Evolutionary conservation across 2,113 vertebrate genomes (phyloP).

Genomic region (Pleuronectes platessa): DNA sequence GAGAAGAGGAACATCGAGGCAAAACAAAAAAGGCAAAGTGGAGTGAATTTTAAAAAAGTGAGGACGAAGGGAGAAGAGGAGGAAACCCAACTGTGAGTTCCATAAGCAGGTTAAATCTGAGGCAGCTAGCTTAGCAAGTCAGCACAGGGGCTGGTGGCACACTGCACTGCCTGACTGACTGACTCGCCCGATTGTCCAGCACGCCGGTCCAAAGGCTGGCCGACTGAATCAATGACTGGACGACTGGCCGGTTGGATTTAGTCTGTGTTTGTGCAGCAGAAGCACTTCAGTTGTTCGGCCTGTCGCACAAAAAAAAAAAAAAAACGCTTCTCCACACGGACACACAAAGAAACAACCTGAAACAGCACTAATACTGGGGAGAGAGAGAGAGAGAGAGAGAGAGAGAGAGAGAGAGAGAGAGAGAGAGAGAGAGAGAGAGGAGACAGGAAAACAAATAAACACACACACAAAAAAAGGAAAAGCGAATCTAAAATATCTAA

Average conservation of each 20-base stretch:
- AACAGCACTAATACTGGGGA: constrained; percentile 75
- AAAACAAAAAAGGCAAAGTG: constrained; percentile 36
- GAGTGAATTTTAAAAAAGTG: neutral
- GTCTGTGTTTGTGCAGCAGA: constrained; percentile 74
- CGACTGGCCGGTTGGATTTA: constrained; percentile 67
- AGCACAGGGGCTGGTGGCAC: constrained; percentile 69
- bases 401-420: constrained; percentile 36
- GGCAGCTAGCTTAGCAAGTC: constrained; percentile 70
- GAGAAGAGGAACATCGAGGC: constrained; percentile 4
- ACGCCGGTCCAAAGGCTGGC: constrained; percentile 62
- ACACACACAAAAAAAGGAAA: neutral
- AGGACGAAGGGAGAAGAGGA: constrained; percentile 4
- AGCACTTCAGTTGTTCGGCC: constrained; percentile 79
- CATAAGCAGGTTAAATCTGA: constrained; percentile 73
- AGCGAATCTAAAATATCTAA: constrained; percentile 40
- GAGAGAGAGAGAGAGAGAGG: constrained; percentile 32
- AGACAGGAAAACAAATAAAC: constrained; percentile 63
- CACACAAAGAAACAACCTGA: constrained; percentile 79
- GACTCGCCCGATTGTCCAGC: constrained; percentile 70
- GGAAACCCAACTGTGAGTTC: constrained; percentile 38
- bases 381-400: constrained; percentile 30
- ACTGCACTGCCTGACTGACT: constrained; percentile 61
- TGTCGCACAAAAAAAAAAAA: constrained; percentile 45
- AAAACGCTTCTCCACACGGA: constrained; percentile 53
- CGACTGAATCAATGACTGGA: constrained; percentile 66